Base-by-base conservation (phyloP, 1,140 invertebrate species). In the Drosophila nigrodunni region DNA sequence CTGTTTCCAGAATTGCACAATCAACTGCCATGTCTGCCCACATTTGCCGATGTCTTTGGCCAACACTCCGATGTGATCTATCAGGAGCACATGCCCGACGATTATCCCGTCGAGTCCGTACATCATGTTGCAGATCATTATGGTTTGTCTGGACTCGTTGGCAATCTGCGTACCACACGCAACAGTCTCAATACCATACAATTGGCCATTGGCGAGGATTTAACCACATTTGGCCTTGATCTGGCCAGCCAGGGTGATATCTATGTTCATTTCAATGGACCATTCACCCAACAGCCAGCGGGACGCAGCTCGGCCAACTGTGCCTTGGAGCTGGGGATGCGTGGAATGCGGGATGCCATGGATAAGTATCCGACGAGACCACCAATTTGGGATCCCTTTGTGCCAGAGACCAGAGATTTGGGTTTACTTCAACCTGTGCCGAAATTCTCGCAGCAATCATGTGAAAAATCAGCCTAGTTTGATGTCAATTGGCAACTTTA, bases 241-340 rank as follows among this genome's bases (percentile, higher is more conserved):
- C n/a, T 88, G 70, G 60, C 80, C 11, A 67, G 77, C 35, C 73
- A 78, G 21, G 83, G 80, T 6, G 83, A 88, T 21, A 88, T 88
- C 47, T 89, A 88, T 50, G 85, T 88, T 5, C 77, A 88, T 15
- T 89, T 88, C 46, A 88, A 88, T 58, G 85, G 83, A 4, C 83
- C 83, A 7, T 80, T 88, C 3, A 88, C 83, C 15, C 67, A 52
- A 35, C 66, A 83, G 7, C 70, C 85, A 7, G 66, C 83, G 0
- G 59, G 54, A 0, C 70, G 83, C 8, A 88, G 39, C 41, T 72
- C 76, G 2, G 74, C 74, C 41, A 65, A 74, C 15, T 72, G 79
- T 35, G 82, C 79, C 41, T 39, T 87, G 8, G 83, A 88, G 60
- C 37, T 88, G 55, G 83, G 83, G 1, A 87, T 87, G 83, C 79